Evolutionary conservation across 2,888 invertebrate genomes (phyloP).

Genomic region (Lasius fuliginosus): DNA sequence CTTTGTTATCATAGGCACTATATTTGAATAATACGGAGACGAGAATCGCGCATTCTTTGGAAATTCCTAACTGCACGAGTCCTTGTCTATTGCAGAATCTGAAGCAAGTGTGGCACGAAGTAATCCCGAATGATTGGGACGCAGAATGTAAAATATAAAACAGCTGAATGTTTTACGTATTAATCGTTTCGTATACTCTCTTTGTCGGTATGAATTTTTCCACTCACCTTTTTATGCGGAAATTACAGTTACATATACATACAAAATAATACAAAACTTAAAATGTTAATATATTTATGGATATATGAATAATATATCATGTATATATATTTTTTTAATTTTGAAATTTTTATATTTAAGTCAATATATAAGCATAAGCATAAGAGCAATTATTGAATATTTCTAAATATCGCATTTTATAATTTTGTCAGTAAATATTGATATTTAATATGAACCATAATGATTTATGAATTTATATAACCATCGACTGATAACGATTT

Average conservation of each 20-base stretch:
- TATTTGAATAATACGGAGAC: constrained; percentile 90
- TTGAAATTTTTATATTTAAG: background rate
- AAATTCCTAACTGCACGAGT: constrained; percentile 89
- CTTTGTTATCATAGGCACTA: constrained; percentile 87
- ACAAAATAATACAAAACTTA: background rate
- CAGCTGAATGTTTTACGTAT: background rate
- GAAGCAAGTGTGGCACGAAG: constrained; percentile 86
- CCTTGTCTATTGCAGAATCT: constrained; percentile 90
- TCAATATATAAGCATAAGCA: background rate
- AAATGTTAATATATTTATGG: background rate
- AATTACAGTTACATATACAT: background rate
- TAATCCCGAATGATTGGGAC: constrained; percentile 90
- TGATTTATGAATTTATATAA: background rate
- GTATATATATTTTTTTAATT: background rate
- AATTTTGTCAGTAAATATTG: background rate
- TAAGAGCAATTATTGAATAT: background rate
- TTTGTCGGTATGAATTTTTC: background rate
- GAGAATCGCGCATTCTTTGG: constrained; percentile 88
- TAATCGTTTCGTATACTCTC: background rate
- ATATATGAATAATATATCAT: background rate
- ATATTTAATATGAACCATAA: background rate
- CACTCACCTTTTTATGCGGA: background rate
- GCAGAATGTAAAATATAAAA: constrained; percentile 87
- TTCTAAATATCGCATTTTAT: background rate
- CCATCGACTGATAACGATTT: background rate